A percentile compares a stretch with the other conserved stretches of the same genome.
Conservation (phyloP, 1,140 invertebrate species). For the Penaeus chinensis region DNA sequence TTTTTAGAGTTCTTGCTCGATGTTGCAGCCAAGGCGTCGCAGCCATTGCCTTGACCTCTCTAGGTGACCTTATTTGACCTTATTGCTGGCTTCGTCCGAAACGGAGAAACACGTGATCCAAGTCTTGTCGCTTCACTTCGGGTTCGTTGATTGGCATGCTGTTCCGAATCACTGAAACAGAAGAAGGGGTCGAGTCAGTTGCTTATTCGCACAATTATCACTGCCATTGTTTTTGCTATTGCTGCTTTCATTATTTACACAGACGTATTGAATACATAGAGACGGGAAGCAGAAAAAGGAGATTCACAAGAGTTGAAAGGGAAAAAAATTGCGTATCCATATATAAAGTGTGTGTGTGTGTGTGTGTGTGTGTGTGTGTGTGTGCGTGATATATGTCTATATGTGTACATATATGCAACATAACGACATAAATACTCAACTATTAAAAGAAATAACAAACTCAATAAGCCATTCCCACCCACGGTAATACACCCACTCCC, state of each 20-base stretch:
- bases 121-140: conserved; percentile 49
- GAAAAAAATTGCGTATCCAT: not conserved
- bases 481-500: too few relatives aligned
- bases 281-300: not conserved
- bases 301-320: not conserved
- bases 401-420: not conserved
- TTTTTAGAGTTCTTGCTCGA: too few relatives aligned
- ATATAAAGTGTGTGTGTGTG: not conserved
- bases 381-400: not conserved
- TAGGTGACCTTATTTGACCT: too few relatives aligned
- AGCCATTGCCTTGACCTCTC: too few relatives aligned
- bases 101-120: conserved; percentile 53
- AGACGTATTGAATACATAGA: too few relatives aligned
- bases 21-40: too few relatives aligned
- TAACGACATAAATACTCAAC: not conserved
- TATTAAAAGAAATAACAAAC: not conserved
- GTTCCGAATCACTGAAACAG: conserved; percentile 38
- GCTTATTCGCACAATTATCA: not conserved
- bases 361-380: not conserved
- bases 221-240: not conserved
- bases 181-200: not conserved
- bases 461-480: not conserved
- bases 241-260: too few relatives aligned
- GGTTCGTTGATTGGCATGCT: conserved; percentile 52
- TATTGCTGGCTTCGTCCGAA: conserved; percentile 47